Conservation (phyloP, 2,888 invertebrate genomes). For the Mythimna albipuncta region DNA sequence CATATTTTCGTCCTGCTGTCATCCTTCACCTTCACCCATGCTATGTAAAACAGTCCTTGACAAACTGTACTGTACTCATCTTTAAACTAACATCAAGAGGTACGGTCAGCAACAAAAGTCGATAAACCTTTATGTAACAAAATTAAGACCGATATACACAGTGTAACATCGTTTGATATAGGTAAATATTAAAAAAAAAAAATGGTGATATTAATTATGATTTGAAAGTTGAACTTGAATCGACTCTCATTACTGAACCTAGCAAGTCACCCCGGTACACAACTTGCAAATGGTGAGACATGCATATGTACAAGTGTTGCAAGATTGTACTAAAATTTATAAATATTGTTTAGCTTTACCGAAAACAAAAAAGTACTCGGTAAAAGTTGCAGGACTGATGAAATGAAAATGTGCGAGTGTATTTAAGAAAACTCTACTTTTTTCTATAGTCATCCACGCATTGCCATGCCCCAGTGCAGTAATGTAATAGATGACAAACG, state of each 20-base stretch:
- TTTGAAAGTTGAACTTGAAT: neutral
- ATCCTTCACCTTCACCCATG: too few species aligned
- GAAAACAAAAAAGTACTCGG: neutral
- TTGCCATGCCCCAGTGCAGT: neutral
- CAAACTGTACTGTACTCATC: constrained; percentile 1
- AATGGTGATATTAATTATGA: neutral
- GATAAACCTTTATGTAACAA: neutral
- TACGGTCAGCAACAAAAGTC: neutral
- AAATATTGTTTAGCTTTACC: neutral
- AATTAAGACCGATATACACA: too few species aligned
- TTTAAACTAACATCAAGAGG: constrained; percentile 1
- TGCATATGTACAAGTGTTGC: neutral
- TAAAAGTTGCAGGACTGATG: neutral
- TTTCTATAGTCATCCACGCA: neutral
- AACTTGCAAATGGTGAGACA: constrained; percentile 11
- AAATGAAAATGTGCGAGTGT: neutral
- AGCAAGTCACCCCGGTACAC: too few species aligned
- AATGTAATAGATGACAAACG: constrained; percentile 1
- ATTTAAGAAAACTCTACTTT: neutral
- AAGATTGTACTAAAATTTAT: neutral
- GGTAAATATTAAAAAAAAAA: neutral
- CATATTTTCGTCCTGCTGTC: too few species aligned
- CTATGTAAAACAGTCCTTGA: too few species aligned
- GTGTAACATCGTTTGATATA: too few species aligned
- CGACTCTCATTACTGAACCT: neutral